Base-by-base conservation (phyloP, 2,888 invertebrate genomes). In the Perizoma flavofasciatum region DNA sequence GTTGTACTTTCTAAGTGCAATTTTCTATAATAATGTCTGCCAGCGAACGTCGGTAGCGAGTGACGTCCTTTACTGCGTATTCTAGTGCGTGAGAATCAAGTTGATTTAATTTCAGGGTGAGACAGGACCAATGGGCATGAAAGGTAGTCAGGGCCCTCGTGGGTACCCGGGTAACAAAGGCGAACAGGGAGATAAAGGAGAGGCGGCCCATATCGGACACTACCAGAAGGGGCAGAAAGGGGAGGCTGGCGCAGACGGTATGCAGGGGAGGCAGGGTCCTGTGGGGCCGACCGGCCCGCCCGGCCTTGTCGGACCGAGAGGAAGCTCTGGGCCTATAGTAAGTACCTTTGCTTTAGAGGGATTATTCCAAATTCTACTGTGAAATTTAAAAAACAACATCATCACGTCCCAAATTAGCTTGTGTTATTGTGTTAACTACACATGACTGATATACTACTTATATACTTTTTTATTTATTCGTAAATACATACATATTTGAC, bases 211-310 rank as follows among this genome's bases (percentile, higher is more conserved):
- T 68, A 94, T 94, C 40, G 95, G 95, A 60, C 91, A 93, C 32
- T 93, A 94, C 69, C 92, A 94, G 0, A 96, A 96, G 82, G 98
- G 98, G 41, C 95, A 96, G 79, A 97, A 97, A 77, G 98, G 98
- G 79, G 97, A 97, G 82, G 95, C 95, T 4, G 96, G 97, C 50
- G 85, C 93, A 43, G 94, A 95, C 73, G 98, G 98, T 46, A 93
- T 94, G 50, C 92, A 92, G 70, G 96, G 96, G 45, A 85, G 88
- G 6, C 88, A 93, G 7, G 96, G 96, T 9, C 86, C 93, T 43
- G 93, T 94, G 5, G 96, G 96, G 4, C 93, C 93, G 0, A 74
- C 90, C 45, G 96, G 96, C 40, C 91, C 88, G n/a, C 71, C 81
- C 4, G 96, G 96, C 8, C 77, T 87, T 22, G 67, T 81, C 37